Conservation (phyloP, 2,113 vertebrate species). For the Paralichthys olivaceus region DNA sequence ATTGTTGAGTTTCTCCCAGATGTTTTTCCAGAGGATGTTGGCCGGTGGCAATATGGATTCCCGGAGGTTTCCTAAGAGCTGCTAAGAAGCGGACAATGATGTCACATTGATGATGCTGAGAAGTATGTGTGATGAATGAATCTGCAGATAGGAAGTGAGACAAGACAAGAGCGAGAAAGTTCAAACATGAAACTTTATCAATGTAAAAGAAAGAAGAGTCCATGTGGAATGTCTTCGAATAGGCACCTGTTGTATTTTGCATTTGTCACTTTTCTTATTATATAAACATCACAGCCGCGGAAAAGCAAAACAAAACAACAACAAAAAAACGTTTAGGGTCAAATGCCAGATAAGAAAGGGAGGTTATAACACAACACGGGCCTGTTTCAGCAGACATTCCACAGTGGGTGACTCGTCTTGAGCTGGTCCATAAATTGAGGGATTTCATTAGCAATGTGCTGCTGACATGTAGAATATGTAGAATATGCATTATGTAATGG, state of each 20-base stretch:
- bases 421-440: slow-evolving; percentile 80
- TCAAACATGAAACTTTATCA: background rate
- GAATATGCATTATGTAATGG: slow-evolving; percentile 74
- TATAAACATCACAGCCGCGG: no score
- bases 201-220: slow-evolving; percentile 17
- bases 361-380: slow-evolving; percentile 59
- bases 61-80: slow-evolving; percentile 34
- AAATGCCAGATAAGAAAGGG: slow-evolving; percentile 36
- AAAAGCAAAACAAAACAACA: background rate
- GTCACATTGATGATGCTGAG: slow-evolving; percentile 42
- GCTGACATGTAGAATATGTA: slow-evolving; percentile 71
- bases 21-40: slow-evolving; percentile 68
- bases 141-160: slow-evolving; percentile 30
- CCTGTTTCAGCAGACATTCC: slow-evolving; percentile 78
- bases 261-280: background rate
- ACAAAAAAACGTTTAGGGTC: slow-evolving; percentile 29
- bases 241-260: background rate
- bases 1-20: slow-evolving; percentile 58
- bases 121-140: slow-evolving; percentile 37
- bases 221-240: slow-evolving; percentile 16
- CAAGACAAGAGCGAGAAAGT: background rate
- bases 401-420: slow-evolving; percentile 58
- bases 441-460: slow-evolving; percentile 77
- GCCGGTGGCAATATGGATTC: slow-evolving; percentile 42
- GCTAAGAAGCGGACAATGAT: slow-evolving; percentile 41